Evolutionary conservation across 2,113 vertebrate genomes (phyloP), one percentile per base, ranked within the genome.

Genomic region (Uropsilus gracilis): DNA sequence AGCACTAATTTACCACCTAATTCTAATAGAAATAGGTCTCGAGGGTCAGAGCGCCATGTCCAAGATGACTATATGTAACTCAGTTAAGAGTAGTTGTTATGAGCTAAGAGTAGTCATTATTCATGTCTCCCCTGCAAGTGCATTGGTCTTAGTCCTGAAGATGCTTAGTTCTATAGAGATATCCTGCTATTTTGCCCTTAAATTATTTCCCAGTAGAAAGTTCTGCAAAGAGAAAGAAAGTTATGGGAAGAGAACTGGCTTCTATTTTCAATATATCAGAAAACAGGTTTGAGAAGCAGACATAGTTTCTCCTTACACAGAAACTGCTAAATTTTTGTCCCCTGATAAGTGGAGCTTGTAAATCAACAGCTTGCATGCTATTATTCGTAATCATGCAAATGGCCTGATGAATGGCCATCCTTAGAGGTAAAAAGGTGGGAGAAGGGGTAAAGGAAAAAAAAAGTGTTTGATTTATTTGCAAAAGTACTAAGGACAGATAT

Each of bases 11-110:
- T 96, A 42, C 69, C 96, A 59, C 59, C 76, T 86, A 77, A 87
- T 84, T 93, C 84, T 89, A 81, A 88, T 14, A 95, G 76, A 53
- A 96, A 85, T 55, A 85, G 63, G 55, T 73, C 91, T 93, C 71
- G 0, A 48, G 85, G 80, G 13, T 93, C 87, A 90, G 91, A 91
- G 8, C 55, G 61, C 13, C 91, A 55, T 83, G 81, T 12, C 30
- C n/a, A 2, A 64, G 82, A 96, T 93, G 87, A 97, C 68, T 97
- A 91, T 71, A 97, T 97, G 97, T 97, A 97, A 63, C 18, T 87
- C 30, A 34, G 63, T n/a, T 66, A n/a, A n/a, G n/a, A n/a, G n/a
- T n/a, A n/a, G n/a, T n/a, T n/a, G n/a, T 44, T 37, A 34, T 28
- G 37, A 44, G 37, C 61, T n/a, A n/a, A n/a, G n/a, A n/a, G n/a